Base-by-base conservation (phyloP, 2,797 vertebrate species). In the Alectoris magna region DNA sequence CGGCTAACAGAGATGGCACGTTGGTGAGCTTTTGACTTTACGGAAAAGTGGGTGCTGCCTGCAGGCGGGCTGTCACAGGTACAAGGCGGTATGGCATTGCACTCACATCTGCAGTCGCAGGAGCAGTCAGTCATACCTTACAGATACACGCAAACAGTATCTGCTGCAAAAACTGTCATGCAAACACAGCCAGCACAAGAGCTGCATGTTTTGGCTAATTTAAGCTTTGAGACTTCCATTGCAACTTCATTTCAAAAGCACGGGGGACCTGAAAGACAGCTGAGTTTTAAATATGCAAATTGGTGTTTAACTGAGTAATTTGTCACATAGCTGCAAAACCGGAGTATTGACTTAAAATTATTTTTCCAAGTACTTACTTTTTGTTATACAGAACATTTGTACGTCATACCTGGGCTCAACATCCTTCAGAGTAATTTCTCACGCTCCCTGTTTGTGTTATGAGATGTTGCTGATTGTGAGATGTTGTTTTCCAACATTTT, bases 171-270 rank as follows among this genome's bases (percentile, higher is more conserved):
- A 64, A 43, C 39, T 29, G 66, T 5, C 38, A 0, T 9, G 5
- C 59, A 12, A 6, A n/a, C 67, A 6, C 6, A 31, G 6, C n/a
- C 27, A 2, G 29, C 26, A 1, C 22, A 43, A 34, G 0, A 29
- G n/a, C 46, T 19, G 46, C 36, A 1, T 22, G 48, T 23, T 23
- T 36, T 13, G 36, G 26, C 26, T 51, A 38, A 0, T 3, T 58
- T 6, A 10, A 31, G 31, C 41, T 58, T 13, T 34, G 49, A 44
- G 44, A 86, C 6, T 55, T 21, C 43, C 29, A 0, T 5, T 36
- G 53, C 19, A 23, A 12, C 39, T 31, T 71, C 34, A 3, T 49
- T 60, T 46, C 44, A 19, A 3, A 83, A 60, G 53, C 22, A 4
- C 2, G 3, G 66, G 56, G 64, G 34, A 9, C 63, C 53, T 23